Conservation (phyloP, 1,140 invertebrate genomes). For the Bombus polaris region DNA sequence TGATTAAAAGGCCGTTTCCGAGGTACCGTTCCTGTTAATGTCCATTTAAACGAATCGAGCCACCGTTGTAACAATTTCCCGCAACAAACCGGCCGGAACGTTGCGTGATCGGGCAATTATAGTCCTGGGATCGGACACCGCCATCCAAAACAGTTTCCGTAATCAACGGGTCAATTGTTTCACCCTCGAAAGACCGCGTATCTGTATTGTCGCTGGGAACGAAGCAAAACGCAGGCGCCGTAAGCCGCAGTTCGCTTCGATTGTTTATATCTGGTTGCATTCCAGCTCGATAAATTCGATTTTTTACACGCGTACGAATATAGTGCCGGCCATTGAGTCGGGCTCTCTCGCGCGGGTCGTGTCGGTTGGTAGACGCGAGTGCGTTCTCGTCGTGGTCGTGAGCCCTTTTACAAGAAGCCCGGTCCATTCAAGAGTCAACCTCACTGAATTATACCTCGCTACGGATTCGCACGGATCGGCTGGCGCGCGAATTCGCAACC, state of each 20-base stretch:
- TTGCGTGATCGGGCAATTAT: conserved; percentile 57
- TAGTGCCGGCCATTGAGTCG: conserved; percentile 71
- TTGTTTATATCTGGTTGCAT: conserved; percentile 67
- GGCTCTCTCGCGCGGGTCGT: conserved; percentile 47
- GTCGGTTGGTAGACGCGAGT: conserved; percentile 27
- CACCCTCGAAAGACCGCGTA: background rate
- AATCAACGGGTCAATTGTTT: conserved; percentile 63
- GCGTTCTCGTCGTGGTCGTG: conserved; percentile 36
- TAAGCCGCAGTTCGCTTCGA: conserved; percentile 14
- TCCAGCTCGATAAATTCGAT: conserved; percentile 72
- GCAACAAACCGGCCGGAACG: background rate
- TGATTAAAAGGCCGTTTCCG: conserved; percentile 34
- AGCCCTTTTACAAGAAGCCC: conserved; percentile 63
- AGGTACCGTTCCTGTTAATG: conserved; percentile 42
- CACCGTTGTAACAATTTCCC: conserved; percentile 38
- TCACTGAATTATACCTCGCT: conserved; percentile 70
- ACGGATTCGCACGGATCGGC: conserved; percentile 60
- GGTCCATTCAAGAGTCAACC: conserved; percentile 74
- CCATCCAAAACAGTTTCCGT: conserved; percentile 34
- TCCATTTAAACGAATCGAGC: conserved; percentile 44
- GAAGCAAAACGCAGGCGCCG: conserved; percentile 42
- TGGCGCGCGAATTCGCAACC: conserved; percentile 57
- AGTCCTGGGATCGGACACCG: conserved; percentile 16
- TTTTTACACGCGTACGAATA: conserved; percentile 72
- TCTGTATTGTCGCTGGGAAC: background rate